Base-by-base conservation (phyloP, 2,888 invertebrate species). In the Cremastinae sp. region DNA sequence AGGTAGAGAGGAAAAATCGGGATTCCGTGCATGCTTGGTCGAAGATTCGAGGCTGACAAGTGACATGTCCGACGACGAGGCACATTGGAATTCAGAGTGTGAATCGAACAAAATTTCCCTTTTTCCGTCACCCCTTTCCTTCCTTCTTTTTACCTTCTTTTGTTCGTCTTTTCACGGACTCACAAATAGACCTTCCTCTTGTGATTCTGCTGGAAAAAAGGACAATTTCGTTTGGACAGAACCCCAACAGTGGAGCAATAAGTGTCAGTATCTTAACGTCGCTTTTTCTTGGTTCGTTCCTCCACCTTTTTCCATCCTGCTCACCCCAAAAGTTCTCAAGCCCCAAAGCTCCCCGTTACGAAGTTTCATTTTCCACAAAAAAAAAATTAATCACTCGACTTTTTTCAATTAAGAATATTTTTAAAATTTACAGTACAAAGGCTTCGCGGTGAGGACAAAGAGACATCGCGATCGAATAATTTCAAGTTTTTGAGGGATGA, bases 181-280 rank as follows among this genome's bases (percentile, higher is more conserved):
- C n/a, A n/a, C n/a, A n/a, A n/a, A n/a, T n/a, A n/a, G n/a, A n/a
- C n/a, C n/a, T n/a, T 39, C 35, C 7, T 39, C 20, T 58, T 18
- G 7, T 41, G n/a, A 20, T 41, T 20, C n/a, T 43, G 22, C n/a
- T 2, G 55, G 16, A 55, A 18, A 61, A 78, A 71, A 55, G 28
- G 53, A 35, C 47, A 18, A 61, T 59, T 37, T 49, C 62, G 43
- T 59, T 56, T 49, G 47, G 53, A 12, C 43, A 71, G 71, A 62
- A 51, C 10, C 55, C 41, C 49, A 59, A 35, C 69, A 78, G 76
- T 64, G 56, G 69, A 58, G 84, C 84, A 86, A 86, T 86, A 86
- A 86, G 81, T 84, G 86, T 86, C 86, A 85, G 74, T 79, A 78
- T 80, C 80, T 79, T 79, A 82, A 81, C 84, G 81, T 79, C 81